phyloP scores from a whole-genome alignment of 2,113 vertebrate genomes.

The Elachura formosa region DNA sequence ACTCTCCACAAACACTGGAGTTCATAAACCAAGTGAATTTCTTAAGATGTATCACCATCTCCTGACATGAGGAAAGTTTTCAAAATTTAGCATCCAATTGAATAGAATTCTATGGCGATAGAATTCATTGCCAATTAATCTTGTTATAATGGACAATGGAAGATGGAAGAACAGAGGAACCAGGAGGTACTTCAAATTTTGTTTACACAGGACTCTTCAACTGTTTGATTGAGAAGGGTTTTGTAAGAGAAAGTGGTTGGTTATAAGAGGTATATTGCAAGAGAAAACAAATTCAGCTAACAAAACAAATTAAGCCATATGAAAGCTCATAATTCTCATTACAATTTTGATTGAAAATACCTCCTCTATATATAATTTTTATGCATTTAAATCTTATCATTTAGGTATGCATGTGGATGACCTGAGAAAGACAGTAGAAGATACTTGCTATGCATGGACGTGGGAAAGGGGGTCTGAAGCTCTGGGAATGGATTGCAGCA shows the following conservation, averaged over 20 bases:
- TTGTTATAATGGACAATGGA: neutral
- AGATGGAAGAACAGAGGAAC: neutral
- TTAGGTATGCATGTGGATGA: neutral
- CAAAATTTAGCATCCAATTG: neutral
- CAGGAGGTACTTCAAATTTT: neutral
- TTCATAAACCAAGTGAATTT: neutral
- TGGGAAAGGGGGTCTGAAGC: neutral
- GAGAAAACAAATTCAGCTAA: neutral
- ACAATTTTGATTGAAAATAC: neutral
- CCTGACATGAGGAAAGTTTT: neutral
- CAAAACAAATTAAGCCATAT: neutral
- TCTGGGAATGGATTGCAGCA: neutral
- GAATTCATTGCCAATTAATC: neutral
- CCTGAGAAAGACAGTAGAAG: neutral
- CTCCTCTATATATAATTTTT: neutral
- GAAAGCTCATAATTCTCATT: neutral
- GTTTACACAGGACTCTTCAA: neutral
- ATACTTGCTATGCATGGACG: neutral
- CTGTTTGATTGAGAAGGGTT: neutral
- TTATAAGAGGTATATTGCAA: neutral
- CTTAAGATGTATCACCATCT: neutral
- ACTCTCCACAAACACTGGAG: neutral
- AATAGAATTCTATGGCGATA: too few species aligned
- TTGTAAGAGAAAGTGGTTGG: neutral
- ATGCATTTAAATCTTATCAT: too few species aligned